Conservation (phyloP, 2,888 invertebrate genomes). For the Oxystoma pomonae region DNA sequence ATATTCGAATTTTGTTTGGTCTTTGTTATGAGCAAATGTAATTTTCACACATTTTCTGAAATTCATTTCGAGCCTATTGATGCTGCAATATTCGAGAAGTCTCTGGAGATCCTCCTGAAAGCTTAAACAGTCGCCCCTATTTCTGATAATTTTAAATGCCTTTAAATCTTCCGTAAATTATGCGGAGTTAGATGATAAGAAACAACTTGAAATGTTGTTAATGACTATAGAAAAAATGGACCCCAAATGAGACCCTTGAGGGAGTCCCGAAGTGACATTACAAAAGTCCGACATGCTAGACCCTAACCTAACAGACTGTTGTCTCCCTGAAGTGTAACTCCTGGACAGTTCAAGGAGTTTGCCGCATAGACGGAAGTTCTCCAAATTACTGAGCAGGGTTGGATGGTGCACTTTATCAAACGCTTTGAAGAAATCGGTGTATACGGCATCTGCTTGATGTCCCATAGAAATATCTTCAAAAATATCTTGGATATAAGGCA, state of each 20-base stretch:
- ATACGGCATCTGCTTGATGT: slow-evolving; percentile 1
- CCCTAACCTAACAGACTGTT: not conserved
- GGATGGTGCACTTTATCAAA: not conserved
- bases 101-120: not conserved
- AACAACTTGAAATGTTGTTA: not conserved
- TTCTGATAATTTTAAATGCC: not conserved
- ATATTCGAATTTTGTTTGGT: not conserved
- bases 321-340: not conserved
- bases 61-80: not conserved
- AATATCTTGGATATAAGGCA: not conserved
- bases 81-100: not conserved
- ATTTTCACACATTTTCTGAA: not conserved
- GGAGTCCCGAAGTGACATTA: not conserved
- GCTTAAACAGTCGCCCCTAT: not conserved
- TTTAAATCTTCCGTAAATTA: not conserved
- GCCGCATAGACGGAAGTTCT: not conserved
- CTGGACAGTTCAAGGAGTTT: not conserved
- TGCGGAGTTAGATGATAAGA: not conserved
- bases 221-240: not conserved
- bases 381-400: not conserved
- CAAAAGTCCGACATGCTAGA: not conserved
- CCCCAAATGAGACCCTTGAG: not conserved
- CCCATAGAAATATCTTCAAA: not conserved
- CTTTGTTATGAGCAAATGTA: not conserved
- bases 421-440: slow-evolving; percentile 3